These are phyloP conservation scores for Hylomyscus alleni DNA, from an alignment of 2,797 vertebrate species.

Conservation along the genomic window DNA sequence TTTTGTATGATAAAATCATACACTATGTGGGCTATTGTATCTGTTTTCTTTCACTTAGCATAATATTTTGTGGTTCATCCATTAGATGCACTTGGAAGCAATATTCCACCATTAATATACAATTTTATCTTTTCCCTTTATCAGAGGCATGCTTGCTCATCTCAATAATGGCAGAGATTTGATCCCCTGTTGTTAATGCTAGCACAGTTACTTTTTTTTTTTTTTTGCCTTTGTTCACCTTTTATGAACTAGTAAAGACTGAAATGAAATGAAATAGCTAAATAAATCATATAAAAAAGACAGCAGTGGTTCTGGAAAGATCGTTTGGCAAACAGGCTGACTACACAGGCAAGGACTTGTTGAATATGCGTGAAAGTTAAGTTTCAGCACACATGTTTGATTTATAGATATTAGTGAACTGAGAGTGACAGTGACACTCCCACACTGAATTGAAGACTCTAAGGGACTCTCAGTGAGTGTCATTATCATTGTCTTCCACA, in stretches of 20 bases:
- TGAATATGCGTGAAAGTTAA: neutral
- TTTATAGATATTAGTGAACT: rapidly evolving
- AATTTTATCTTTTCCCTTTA: conserved; percentile 21
- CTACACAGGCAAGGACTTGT: neutral
- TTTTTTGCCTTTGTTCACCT: conserved; percentile 17
- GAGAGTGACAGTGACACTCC: neutral
- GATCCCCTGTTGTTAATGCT: neutral
- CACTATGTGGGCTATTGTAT: neutral
- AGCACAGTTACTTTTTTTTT: neutral
- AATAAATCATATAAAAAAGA: neutral
- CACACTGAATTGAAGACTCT: neutral
- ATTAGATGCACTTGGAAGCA: neutral
- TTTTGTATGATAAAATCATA: conserved; percentile 15
- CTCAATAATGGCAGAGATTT: neutral
- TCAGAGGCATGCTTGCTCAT: neutral
- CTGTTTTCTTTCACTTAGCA: conserved; percentile 27
- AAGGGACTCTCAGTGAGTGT: neutral
- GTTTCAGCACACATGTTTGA: neutral
- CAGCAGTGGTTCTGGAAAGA: neutral
- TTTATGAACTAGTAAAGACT: conserved; percentile 22
- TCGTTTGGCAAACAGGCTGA: neutral
- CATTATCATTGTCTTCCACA: neutral
- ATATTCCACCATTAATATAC: neutral
- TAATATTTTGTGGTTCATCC: neutral
- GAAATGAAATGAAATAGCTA: neutral